Base-by-base conservation (phyloP, 2,888 invertebrate genomes). In the Microctonus hyperodae region DNA sequence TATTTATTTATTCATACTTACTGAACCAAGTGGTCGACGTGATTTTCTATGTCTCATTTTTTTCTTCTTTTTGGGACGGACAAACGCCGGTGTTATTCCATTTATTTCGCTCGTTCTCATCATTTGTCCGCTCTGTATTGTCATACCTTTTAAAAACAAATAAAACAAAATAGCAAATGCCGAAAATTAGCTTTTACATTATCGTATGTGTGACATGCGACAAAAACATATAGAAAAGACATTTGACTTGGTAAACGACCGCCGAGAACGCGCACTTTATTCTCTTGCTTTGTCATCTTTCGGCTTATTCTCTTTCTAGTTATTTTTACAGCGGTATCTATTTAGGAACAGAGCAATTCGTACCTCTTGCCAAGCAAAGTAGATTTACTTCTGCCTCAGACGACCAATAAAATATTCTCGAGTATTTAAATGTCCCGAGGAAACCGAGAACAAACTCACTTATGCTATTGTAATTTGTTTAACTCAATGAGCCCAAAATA, bases 91-190 rank as follows among this genome's bases (percentile, higher is more conserved):
- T 64, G 73, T 71, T 64, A 74, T 72, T 65, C 76, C 69, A 62
- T 74, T 65, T 61, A 74, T 68, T 65, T 79, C 78, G 70, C 70
- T 77, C 68, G 75, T 79, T 75, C 82, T 80, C 73, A 81, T 76
- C 78, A 82, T 82, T 53, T 81, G 78, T 16, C 80, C 81, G 67
- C 79, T 75, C 77, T 82, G 83, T 72, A 84, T 78, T 71, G 84
- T 83, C 70, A 84, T 79, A 75, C 83, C 84, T 84, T n/a, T n/a
- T 79, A 28, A 74, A 72, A 58, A 67, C 73, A 59, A 62, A 69
- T 65, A 44, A 71, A 65, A n/a, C n/a, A 48, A 66, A 57, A 62
- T 6, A 37, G n/a, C 20, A 1, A 16, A 23, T 48, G 6, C 44
- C 0, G 10, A 20, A 37, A 20, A 56, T 64, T 53, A 53, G 53